Evolutionary conservation across 2,888 invertebrate species (phyloP).

Genomic region (Drosophila mimetica): DNA sequence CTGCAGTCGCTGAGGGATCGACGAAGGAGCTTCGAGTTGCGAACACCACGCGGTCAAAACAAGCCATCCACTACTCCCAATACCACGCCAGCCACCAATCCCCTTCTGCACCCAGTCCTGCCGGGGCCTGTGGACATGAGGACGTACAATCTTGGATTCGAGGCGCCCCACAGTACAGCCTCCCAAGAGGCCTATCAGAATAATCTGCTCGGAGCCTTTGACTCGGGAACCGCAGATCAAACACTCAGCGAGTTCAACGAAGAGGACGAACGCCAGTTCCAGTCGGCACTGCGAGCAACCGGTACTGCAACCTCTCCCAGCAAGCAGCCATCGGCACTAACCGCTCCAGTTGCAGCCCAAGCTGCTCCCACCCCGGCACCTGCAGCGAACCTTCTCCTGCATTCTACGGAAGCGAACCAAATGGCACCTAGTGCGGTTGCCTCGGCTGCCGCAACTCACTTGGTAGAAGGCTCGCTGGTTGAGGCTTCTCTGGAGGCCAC

Average conservation of each 20-base stretch:
- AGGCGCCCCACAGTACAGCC: conserved; percentile 85
- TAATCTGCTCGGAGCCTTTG: conserved; percentile 88
- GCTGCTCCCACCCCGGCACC: conserved; percentile 1
- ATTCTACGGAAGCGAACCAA: conserved; percentile 69
- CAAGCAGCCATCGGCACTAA: conserved; percentile 29
- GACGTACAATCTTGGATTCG: conserved; percentile 88
- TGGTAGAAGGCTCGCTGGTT: conserved; percentile 82
- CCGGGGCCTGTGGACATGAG: conserved; percentile 96
- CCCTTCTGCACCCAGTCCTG: conserved; percentile 87
- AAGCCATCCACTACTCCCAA: conserved; percentile 44
- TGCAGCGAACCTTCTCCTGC: conserved; percentile 35
- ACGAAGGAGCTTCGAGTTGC: conserved; percentile 90
- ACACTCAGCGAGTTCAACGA: conserved; percentile 91
- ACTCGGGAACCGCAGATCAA: conserved; percentile 89
- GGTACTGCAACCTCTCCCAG: conserved; percentile 83
- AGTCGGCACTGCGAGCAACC: conserved; percentile 88
- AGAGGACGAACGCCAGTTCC: conserved; percentile 91
- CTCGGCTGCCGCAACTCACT: conserved; percentile 62
- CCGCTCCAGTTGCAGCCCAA: background rate
- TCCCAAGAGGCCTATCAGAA: conserved; percentile 86
- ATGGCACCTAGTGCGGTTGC: conserved; percentile 47
- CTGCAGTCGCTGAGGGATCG: conserved; percentile 92
- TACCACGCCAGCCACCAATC: conserved; percentile 75
- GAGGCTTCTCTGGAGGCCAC: conserved; percentile 84
- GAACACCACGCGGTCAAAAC: conserved; percentile 80